Base-by-base conservation (phyloP, 2,888 invertebrate species). In the Tetropium fuscum region DNA sequence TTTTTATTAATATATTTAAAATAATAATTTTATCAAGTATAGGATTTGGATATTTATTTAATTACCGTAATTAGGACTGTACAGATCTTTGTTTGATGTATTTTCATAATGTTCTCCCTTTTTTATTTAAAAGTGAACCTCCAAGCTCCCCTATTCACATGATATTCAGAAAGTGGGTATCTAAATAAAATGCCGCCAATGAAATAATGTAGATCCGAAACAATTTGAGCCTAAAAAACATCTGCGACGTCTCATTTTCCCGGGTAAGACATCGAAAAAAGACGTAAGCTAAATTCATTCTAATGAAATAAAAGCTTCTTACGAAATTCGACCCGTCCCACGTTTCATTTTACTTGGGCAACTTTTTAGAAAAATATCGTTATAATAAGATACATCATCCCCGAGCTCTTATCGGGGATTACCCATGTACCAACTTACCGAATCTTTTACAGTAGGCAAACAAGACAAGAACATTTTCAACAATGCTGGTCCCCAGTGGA, bases 221-320 rank as follows among this genome's bases (percentile, higher is more conserved):
- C n/a, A n/a, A n/a, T n/a, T n/a, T 2, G 13, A 0, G 13, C n/a
- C 41, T 2, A 11, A 22, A 43, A 43, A 32, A 47, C 47, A 47
- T 32, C 47, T 47, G 47, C 34, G 32, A 47, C 47, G 19, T 47
- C 47, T 30, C 19, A 32, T 47, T 47, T 34, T 34, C 15, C 19
- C 8, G 19, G 19, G 2, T 34, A 11, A 32, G 3, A 32, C 10
- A 10, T 47, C 19, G 20, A 47, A 47, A 47, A 19, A 47, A 47
- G 19, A 47, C 32, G 18, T 32, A 47, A 47, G 19, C 47, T 18
- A 47, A 43, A 47, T 47, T 32, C 30, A 47, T 47, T 32, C 47
- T 47, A 47, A 47, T 32, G 47, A 47, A 47, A 47, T 47, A 47
- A 47, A 47, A 47, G 47, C 47, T 32, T 44, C 44, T 44, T 47